Percentiles rank a stretch among this genome's conserved stretches.
Evolutionary conservation across 2,113 vertebrate species (phyloP).

Genomic region (Rhea pennata): DNA sequence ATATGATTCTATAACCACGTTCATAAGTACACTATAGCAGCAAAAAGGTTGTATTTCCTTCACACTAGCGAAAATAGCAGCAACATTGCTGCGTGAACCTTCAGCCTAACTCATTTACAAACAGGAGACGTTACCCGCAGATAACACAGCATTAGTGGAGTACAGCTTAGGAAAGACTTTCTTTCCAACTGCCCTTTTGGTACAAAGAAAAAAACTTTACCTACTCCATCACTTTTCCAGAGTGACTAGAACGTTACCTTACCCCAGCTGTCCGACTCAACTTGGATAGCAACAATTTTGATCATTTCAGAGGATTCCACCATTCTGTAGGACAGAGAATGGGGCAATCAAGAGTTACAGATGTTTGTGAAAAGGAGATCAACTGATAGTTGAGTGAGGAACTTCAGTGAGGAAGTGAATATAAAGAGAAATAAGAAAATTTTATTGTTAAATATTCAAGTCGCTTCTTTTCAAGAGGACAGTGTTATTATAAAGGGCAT

Average conservation of each 20-base stretch:
- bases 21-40: rapidly evolving
- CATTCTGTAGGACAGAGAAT: not conserved
- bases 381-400: not conserved
- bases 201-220: rapidly evolving
- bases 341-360: not conserved
- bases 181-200: not conserved
- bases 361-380: not conserved
- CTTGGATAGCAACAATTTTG: rapidly evolving
- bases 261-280: not conserved
- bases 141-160: rapidly evolving
- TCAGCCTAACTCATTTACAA: rapidly evolving
- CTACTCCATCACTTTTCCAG: not conserved
- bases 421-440: not conserved
- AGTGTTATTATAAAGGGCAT: not conserved
- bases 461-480: not conserved
- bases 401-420: not conserved
- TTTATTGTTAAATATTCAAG: not conserved
- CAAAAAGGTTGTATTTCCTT: not conserved
- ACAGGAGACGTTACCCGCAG: rapidly evolving
- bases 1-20: rapidly evolving
- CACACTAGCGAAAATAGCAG: not conserved
- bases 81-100: not conserved
- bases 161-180: rapidly evolving
- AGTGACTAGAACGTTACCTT: rapidly evolving
- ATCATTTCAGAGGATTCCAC: not conserved